phyloP scores from a whole-genome alignment of 37 sponge, comb jelly and placozoan genomes.

The Corticium candelabrum region DNA sequence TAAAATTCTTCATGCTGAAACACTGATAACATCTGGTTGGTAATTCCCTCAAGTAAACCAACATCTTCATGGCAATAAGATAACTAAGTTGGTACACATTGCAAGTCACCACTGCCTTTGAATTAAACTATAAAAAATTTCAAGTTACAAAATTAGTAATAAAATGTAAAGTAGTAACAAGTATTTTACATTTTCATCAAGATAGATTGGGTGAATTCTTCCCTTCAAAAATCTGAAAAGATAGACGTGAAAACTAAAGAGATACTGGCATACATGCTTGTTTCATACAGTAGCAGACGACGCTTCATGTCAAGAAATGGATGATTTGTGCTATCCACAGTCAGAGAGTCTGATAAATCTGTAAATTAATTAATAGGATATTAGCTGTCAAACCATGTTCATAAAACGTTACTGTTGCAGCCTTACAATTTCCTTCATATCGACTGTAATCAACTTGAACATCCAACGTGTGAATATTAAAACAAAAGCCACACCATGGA shows the following conservation, averaged over 20 bases:
- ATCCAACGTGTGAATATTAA: not conserved
- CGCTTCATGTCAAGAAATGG: not conserved
- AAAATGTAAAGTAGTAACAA: not conserved
- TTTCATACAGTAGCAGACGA: not conserved
- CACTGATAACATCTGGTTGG: not conserved
- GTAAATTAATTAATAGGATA: no score
- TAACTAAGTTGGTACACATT: not conserved
- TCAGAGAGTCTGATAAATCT: not conserved
- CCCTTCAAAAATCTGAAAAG: not conserved
- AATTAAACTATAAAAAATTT: not conserved
- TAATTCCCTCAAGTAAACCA: not conserved
- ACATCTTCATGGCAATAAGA: not conserved
- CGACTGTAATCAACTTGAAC: not conserved
- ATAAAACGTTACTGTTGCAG: no score
- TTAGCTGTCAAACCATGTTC: no score
- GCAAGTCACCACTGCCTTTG: not conserved
- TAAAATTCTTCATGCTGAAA: not conserved
- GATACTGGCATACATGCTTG: not conserved
- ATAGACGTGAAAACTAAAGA: not conserved
- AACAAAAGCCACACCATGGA: conserved; percentile 1
- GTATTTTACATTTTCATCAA: not conserved
- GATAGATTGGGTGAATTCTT: not conserved
- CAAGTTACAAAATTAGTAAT: no score
- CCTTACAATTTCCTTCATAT: not conserved
- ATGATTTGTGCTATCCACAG: not conserved